A percentile compares a stretch with the other conserved stretches of the same genome.
These are phyloP conservation scores for Amblyopsis rosae DNA, from an alignment of 2,113 vertebrate genomes.

Conservation along the genomic window DNA sequence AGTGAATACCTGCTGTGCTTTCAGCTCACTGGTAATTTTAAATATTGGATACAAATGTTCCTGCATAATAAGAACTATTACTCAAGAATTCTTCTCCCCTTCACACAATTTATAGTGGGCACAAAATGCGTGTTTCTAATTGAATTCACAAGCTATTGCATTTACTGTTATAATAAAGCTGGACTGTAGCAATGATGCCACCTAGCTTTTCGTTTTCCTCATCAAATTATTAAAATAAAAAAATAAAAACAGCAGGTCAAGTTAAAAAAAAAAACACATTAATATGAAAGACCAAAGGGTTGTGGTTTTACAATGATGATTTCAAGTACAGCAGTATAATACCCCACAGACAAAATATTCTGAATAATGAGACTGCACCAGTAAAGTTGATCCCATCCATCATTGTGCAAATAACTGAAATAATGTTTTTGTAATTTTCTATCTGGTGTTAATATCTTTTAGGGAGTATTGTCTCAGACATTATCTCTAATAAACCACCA, in stretches of 20 bases:
- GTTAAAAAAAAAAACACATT: neutral
- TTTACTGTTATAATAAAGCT: neutral
- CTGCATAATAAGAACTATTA: slow-evolving; percentile 2
- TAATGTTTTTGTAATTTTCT: too few relatives aligned
- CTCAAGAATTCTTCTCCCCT: slow-evolving; percentile 9
- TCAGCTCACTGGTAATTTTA: slow-evolving; percentile 30
- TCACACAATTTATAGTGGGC: slow-evolving; percentile 2
- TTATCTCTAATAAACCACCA: too few relatives aligned
- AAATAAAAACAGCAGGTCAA: neutral
- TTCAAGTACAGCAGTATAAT: too few relatives aligned
- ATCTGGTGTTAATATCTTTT: too few relatives aligned
- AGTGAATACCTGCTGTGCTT: slow-evolving; percentile 31
- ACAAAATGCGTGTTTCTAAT: slow-evolving; percentile 3
- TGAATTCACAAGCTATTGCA: neutral
- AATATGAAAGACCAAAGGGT: neutral
- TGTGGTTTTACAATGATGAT: too few relatives aligned
- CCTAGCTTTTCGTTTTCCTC: neutral
- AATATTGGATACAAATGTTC: slow-evolving; percentile 15
- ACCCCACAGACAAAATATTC: too few relatives aligned
- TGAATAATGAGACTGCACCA: too few relatives aligned
- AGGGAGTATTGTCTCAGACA: too few relatives aligned
- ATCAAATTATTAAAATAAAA: neutral
- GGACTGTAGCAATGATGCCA: neutral
- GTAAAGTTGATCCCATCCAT: too few relatives aligned
- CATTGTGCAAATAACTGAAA: too few relatives aligned